These are phyloP conservation scores for Melanerpes aurifrons DNA, from an alignment of 2,113 vertebrate genomes.

Conservation along the genomic window DNA sequence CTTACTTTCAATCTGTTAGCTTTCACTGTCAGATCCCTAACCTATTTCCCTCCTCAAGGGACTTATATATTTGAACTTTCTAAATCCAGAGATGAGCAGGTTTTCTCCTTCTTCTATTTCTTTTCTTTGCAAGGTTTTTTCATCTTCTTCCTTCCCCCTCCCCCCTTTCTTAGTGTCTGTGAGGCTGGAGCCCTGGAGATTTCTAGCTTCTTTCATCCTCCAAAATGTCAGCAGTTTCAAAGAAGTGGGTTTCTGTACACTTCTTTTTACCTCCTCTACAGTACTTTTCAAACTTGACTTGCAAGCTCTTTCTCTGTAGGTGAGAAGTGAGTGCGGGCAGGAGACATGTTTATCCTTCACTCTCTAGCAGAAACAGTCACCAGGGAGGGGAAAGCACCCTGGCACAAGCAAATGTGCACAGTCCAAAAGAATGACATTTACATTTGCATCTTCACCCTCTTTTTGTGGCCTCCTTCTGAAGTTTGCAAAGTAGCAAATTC, in stretches of 20 bases:
- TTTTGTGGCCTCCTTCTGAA: background rate
- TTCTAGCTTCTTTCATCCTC: constrained; percentile 31
- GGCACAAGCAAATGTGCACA: background rate
- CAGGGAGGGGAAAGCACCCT: background rate
- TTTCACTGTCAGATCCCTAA: background rate
- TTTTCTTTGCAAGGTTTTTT: too few species aligned
- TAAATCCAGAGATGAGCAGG: background rate
- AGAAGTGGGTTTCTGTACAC: background rate
- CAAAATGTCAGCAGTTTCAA: constrained; percentile 31
- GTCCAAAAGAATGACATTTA: background rate
- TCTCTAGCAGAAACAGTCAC: background rate
- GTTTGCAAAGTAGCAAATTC: background rate
- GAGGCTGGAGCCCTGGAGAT: background rate
- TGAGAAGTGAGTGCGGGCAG: background rate
- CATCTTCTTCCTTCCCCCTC: too few species aligned
- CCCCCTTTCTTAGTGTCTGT: background rate
- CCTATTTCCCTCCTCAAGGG: background rate
- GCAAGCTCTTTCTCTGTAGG: background rate
- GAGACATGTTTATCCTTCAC: background rate
- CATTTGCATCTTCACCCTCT: background rate
- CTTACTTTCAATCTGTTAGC: background rate
- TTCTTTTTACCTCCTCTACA: background rate
- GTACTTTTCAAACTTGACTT: background rate
- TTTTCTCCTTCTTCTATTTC: background rate
- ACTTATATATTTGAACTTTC: constrained; percentile 13